Base-by-base conservation (phyloP, 2,113 vertebrate genomes). In the Danionella cerebrum region DNA sequence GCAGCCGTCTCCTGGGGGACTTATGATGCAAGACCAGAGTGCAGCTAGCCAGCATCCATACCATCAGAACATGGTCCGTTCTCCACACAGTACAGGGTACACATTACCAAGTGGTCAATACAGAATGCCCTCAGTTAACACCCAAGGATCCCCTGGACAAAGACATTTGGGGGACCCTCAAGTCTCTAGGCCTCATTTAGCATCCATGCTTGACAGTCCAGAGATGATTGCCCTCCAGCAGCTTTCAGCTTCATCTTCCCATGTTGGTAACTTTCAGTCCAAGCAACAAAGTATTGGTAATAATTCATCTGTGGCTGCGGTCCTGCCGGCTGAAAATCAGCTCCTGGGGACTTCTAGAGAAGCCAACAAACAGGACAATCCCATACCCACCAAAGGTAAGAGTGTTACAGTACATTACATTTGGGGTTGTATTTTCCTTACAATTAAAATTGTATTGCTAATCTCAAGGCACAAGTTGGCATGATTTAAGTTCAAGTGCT, bases 211-310 rank as follows among this genome's bases (percentile, higher is more conserved):
- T 89, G 92, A 97, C 81, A 98, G 96, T 84, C 96, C 96, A 0
- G 96, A 98, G 84, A 98, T 98, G 96, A 90, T 96, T 2, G 96
- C 94, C 79, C 91, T 98, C 87, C 96, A 98, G 86, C 95, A 95
- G 86, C 90, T 98, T 50, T 95, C 95, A 0, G 94, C 96, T 25
- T 90, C 92, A 0, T 92, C 91, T 60, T 85, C 79, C 38, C 88
- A 84, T 12, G 85, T 85, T 0, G 84, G 85, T 44, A 80, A 67
- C 85, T 91, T 70, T 58, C 51, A 54, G 27, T 64, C 71, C 1
- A 72, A 83, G 80, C 86, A 86, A 41, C 87, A 82, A 1, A 78
- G 78, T 77, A 38, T 73, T 81, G 83, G 83, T 81, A 89, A 0
- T 78, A 76, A 25, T 82, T 87, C 2, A 47, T 78, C 3, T 51